phyloP scores from a whole-genome alignment of 2,113 vertebrate species.

The Embiotoca jacksoni region DNA sequence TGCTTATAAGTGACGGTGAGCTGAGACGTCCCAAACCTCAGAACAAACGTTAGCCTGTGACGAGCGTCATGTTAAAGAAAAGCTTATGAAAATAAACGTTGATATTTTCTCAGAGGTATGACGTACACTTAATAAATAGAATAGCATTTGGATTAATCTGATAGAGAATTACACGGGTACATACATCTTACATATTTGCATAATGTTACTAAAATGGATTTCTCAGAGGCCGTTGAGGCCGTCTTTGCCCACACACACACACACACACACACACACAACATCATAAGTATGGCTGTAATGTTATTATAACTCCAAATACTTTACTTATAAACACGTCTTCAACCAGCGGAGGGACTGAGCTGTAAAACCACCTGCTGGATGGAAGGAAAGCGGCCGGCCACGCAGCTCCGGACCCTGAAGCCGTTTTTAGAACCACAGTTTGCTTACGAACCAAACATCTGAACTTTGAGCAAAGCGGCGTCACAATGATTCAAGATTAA shows the following conservation, averaged over 20 bases:
- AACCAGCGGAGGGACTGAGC: conserved; percentile 20
- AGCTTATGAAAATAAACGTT: conserved; percentile 82
- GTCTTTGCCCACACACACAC: not conserved
- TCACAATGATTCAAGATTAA: conserved; percentile 41
- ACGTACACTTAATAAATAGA: conserved; percentile 81
- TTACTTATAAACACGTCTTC: conserved; percentile 30
- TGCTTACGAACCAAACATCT: conserved; percentile 44
- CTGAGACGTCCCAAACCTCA: conserved; percentile 64
- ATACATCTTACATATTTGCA: conserved; percentile 80
- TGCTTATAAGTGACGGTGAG: conserved; percentile 35
- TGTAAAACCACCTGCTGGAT: conserved; percentile 45
- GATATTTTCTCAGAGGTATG: conserved; percentile 76
- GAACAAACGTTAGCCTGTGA: conserved; percentile 50
- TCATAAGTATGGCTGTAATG: conserved; percentile 66
- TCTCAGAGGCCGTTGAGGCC: conserved; percentile 40
- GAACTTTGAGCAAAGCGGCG: conserved; percentile 38
- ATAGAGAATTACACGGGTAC: conserved; percentile 77
- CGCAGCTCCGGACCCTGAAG: conserved; percentile 28
- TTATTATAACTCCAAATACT: conserved; percentile 41
- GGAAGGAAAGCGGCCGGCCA: conserved; percentile 36
- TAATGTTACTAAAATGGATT: conserved; percentile 65
- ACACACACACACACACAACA: not conserved
- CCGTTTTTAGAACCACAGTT: conserved; percentile 43
- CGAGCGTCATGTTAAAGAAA: conserved; percentile 62
- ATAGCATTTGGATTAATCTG: conserved; percentile 75